These are phyloP conservation scores for Nephila pilipes DNA, from an alignment of 1,140 invertebrate species.

Conservation along the genomic window DNA sequence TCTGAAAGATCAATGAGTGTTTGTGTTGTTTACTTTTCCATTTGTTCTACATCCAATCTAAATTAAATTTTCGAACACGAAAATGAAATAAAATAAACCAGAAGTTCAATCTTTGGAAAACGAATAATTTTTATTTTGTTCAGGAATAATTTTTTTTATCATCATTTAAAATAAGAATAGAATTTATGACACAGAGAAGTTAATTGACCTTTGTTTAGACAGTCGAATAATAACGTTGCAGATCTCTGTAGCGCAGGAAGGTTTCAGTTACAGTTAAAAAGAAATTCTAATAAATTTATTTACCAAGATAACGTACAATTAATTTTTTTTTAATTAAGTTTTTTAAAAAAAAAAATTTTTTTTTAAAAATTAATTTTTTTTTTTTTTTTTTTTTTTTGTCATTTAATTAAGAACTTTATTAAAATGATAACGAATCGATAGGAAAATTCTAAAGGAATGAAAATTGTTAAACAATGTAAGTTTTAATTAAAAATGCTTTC, in stretches of 20 bases:
- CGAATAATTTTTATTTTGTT: not conserved
- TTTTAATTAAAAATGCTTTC: no score
- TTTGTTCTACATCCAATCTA: not conserved
- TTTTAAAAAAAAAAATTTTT: no score
- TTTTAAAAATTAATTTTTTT: no score
- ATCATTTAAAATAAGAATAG: not conserved
- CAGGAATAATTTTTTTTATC: not conserved
- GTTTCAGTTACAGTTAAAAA: not conserved
- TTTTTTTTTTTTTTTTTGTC: no score
- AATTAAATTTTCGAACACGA: not conserved
- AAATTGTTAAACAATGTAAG: no score
- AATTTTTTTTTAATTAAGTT: not conserved
- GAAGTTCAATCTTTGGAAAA: not conserved
- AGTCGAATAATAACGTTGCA: not conserved
- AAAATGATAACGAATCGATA: no score
- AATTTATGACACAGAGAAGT: not conserved
- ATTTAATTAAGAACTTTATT: not conserved
- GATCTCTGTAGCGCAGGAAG: not conserved
- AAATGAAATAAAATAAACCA: not conserved
- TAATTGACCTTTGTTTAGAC: constrained; percentile 2
- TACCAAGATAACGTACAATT: not conserved
- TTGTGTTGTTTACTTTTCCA: not conserved
- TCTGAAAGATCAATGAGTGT: not conserved
- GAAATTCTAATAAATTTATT: not conserved
- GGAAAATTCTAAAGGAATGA: no score